These are phyloP conservation scores for Calliopsis andreniformis DNA, from an alignment of 1,140 invertebrate genomes.

Conservation along the genomic window DNA sequence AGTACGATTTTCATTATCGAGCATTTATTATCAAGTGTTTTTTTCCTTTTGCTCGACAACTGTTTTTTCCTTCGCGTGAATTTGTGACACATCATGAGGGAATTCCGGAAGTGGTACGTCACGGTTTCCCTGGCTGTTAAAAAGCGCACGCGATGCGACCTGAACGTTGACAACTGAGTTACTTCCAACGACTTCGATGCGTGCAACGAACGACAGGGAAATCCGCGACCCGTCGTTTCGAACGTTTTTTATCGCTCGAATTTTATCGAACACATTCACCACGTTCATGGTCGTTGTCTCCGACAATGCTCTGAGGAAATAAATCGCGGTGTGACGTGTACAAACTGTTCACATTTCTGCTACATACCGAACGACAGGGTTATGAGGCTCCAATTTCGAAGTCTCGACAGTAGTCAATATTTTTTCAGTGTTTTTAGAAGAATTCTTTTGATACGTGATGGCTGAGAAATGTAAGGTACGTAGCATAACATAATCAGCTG, in stretches of 20 bases:
- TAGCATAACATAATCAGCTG: conserved; percentile 3
- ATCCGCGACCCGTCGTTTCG: conserved; percentile 18
- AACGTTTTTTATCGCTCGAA: conserved; percentile 6
- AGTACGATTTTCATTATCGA: conserved; percentile 32
- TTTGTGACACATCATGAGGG: not conserved
- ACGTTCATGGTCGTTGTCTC: not conserved
- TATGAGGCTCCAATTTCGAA: conserved; percentile 70
- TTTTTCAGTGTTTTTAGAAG: conserved; percentile 62
- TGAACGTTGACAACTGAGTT: conserved; percentile 7
- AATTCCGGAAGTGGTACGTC: not conserved
- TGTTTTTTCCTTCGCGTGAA: not conserved
- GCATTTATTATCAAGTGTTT: conserved; percentile 1
- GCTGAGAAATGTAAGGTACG: conserved; percentile 74
- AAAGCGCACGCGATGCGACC: not conserved
- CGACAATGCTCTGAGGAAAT: conserved; percentile 6
- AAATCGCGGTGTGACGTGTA: conserved; percentile 11
- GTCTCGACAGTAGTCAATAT: conserved; percentile 57
- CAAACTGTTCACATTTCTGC: conserved; percentile 24
- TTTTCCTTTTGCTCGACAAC: not conserved
- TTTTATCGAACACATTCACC: not conserved
- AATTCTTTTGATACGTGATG: conserved; percentile 59
- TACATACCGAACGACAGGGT: conserved; percentile 53
- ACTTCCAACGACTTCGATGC: not conserved
- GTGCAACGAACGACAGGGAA: conserved; percentile 27
- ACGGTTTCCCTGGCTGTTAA: no score